A percentile compares a stretch with the other conserved stretches of the same genome.
Conservation (phyloP, 2,113 vertebrate species). For the Scopus umbretta region DNA sequence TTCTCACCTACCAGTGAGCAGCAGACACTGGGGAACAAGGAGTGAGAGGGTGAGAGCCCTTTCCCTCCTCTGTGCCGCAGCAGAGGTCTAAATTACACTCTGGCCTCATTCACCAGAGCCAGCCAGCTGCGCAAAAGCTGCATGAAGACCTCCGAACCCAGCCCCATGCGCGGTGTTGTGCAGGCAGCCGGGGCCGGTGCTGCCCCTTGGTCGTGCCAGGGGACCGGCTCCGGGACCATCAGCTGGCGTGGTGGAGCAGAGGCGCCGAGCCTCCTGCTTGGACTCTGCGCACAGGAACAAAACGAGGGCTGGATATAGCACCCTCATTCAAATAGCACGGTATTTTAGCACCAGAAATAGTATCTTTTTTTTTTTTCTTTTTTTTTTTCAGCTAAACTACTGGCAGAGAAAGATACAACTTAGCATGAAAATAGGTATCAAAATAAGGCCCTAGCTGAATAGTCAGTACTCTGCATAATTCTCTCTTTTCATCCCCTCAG, state of each 20-base stretch:
- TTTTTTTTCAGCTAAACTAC: background rate
- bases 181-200: background rate
- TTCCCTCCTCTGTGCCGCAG: background rate
- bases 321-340: background rate
- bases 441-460: conserved; percentile 53
- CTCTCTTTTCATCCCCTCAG: conserved; percentile 36
- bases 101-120: background rate
- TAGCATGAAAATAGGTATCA: conserved; percentile 60
- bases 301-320: background rate
- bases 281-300: background rate
- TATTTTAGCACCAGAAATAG: conserved; percentile 38
- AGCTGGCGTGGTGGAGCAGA: background rate
- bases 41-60: fast-evolving
- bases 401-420: conserved; percentile 53
- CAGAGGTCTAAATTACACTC: background rate
- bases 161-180: background rate
- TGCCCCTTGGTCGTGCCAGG: background rate
- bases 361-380: background rate
- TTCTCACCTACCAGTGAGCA: background rate
- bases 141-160: background rate
- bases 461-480: conserved; percentile 54
- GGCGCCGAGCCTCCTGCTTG: background rate
- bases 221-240: background rate
- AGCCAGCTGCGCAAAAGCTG: background rate
- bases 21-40: fast-evolving